phyloP scores from a whole-genome alignment of 2,113 vertebrate species.

The Colistium nudipinnis region DNA sequence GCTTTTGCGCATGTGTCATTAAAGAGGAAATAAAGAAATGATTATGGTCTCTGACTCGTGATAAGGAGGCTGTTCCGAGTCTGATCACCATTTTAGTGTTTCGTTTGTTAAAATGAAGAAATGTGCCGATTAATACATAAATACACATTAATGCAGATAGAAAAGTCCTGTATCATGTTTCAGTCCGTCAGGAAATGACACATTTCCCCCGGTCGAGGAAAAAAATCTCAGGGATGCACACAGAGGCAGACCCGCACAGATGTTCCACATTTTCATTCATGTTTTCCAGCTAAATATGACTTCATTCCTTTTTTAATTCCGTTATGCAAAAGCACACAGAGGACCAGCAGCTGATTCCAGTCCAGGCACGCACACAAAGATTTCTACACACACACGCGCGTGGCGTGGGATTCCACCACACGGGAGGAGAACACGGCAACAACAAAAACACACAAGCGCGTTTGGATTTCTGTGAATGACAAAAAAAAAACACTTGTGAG shows the following conservation, averaged over 20 bases:
- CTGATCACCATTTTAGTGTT: background rate
- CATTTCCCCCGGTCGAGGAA: background rate
- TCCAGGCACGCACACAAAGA: background rate
- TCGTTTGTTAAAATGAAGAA: background rate
- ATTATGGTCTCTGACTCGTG: background rate
- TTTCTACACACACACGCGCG: background rate
- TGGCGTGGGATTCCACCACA: slow-evolving; percentile 5
- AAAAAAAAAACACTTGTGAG: too few relatives aligned
- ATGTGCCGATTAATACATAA: background rate
- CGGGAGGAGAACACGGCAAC: background rate
- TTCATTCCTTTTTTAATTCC: background rate
- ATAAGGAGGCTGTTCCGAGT: background rate
- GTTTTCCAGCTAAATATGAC: background rate
- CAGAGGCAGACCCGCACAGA: background rate
- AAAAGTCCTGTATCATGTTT: background rate
- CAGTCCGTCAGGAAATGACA: background rate
- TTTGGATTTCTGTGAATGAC: too few relatives aligned
- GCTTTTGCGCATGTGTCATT: background rate
- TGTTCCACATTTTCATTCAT: background rate
- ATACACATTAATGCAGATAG: background rate
- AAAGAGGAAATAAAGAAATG: too few relatives aligned
- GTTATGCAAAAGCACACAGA: background rate
- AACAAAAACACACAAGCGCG: too few relatives aligned
- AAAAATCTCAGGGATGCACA: background rate
- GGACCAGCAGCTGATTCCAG: background rate